Percentiles rank a stretch among this genome's conserved stretches.
Conservation (phyloP, 2,797 vertebrate genomes). For the Octomys mimax region DNA sequence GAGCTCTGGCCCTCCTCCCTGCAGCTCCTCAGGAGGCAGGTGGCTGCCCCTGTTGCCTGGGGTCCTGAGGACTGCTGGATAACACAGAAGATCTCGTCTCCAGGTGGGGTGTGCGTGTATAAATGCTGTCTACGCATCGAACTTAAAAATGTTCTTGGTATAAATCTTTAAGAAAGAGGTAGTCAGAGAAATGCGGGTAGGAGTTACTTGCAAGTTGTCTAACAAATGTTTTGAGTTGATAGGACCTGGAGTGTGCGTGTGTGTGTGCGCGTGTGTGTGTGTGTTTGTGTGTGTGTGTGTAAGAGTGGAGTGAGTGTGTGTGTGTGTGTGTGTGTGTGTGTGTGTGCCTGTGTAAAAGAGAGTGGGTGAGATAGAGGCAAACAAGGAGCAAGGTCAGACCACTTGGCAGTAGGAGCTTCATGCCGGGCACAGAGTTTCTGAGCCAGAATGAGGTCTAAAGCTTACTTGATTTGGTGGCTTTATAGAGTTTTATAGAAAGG, state of each 20-base stretch:
- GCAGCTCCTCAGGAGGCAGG: background rate
- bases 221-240: background rate
- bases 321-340: background rate
- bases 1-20: background rate
- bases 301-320: background rate
- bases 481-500: slow-evolving; percentile 36
- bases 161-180: slow-evolving; percentile 25
- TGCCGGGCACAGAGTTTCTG: slow-evolving; percentile 13
- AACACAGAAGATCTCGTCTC: slow-evolving; percentile 19
- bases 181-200: background rate
- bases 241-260: too few species aligned
- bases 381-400: background rate
- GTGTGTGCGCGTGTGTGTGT: background rate
- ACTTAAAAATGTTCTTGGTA: background rate
- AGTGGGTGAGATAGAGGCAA: background rate
- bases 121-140: background rate
- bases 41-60: background rate
- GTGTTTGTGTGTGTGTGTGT: background rate
- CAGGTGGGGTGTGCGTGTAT: slow-evolving; percentile 72
- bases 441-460: slow-evolving; percentile 1
- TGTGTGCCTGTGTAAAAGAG: too few species aligned
- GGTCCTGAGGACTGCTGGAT: background rate
- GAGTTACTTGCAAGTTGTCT: background rate
- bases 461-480: background rate
- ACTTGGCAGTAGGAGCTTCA: background rate